A percentile compares a stretch with the other conserved stretches of the same genome.
Evolutionary conservation across 2,888 invertebrate genomes (phyloP).

Genomic region (Platerodrilus igneus): DNA sequence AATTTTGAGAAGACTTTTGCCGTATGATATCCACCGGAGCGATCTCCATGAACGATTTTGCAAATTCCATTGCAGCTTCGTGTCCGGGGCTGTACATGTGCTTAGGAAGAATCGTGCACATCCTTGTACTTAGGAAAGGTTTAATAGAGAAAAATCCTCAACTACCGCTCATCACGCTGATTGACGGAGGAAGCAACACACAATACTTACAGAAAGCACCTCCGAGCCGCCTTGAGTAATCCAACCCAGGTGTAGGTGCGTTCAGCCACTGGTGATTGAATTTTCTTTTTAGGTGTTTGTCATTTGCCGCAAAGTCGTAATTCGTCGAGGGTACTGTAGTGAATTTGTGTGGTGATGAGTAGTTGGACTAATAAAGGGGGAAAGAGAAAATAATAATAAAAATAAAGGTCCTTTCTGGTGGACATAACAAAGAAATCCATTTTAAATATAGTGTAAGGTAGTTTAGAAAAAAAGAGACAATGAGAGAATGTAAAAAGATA

Average conservation of each 20-base stretch:
- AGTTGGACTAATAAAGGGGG: too few species aligned
- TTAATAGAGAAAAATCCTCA: conserved; percentile 32
- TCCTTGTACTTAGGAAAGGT: conserved; percentile 31
- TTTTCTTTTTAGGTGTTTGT: conserved; percentile 27
- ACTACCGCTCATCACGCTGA: conserved; percentile 25
- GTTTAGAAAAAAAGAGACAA: too few species aligned
- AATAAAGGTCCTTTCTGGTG: conserved; percentile 21
- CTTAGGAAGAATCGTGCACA: conserved; percentile 29
- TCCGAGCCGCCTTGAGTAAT: conserved; percentile 27
- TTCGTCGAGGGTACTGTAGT: conserved; percentile 18
- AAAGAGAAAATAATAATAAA: too few species aligned
- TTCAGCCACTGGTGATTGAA: conserved; percentile 26
- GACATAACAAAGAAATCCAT: conserved; percentile 26
- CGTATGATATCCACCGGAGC: conserved; percentile 24
- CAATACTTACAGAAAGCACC: conserved; percentile 31
- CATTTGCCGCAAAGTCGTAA: conserved; percentile 24
- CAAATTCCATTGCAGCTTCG: conserved; percentile 29
- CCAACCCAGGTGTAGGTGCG: conserved; percentile 24
- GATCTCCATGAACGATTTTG: conserved; percentile 31
- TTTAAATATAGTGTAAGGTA: conserved; percentile 24
- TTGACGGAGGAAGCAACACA: conserved; percentile 29
- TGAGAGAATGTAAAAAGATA: too few species aligned
- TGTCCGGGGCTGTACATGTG: conserved; percentile 30
- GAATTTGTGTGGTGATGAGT: too few species aligned
- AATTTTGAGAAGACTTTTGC: conserved; percentile 23